Base-by-base conservation (phyloP, 1,140 invertebrate genomes). In the Zeugodacus cucurbitae region DNA sequence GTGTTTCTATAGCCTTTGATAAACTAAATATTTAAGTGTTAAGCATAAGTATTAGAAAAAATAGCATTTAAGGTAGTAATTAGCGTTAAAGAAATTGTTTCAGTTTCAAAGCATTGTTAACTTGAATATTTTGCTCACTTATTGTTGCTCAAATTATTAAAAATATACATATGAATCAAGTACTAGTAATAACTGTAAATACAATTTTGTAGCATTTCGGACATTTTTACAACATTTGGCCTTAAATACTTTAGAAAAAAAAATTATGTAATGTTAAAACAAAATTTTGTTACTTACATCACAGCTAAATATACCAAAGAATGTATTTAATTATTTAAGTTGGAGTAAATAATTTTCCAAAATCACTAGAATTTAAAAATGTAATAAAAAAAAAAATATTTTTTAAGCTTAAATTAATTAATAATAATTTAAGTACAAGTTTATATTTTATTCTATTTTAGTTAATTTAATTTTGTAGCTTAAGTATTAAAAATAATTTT, bases 241-340 rank as follows among this genome's bases (percentile, higher is more conserved):
- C 74, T 82, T 82, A 14, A 26, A 48, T 11, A 48, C n/a, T 48
- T 26, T 26, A 26, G n/a, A 48, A 26, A 82, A 26, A 82, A 78
- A 67, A 54, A 54, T 54, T 32, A 48, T 82, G 4, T n/a, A 82
- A 82, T 22, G 41, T 48, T 82, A 48, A 54, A 26, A 29, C 74
- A 82, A 82, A 78, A 88, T 41, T 78, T 78, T 59, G 54, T 41
- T 59, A 59, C n/a, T 59, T 62, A 78, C 70, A 85, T 48, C 37
- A 88, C 91, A 92, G 91, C 91, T 92, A 92, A 92, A 91, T 90
- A 90, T 91, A 92, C 91, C 91, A 92, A 92, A 92, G 91, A 92
- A 88, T n/a, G 22, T 89, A 89, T 88, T 88, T 88, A 87, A 58
- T 78, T 78, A 57, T 82, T 29, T 82, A 48, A 82, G n/a, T 82